A percentile compares a stretch with the other conserved stretches of the same genome.
These are phyloP conservation scores for Choristoneura rosaceana DNA, from an alignment of 2,888 invertebrate genomes.

Conservation along the genomic window DNA sequence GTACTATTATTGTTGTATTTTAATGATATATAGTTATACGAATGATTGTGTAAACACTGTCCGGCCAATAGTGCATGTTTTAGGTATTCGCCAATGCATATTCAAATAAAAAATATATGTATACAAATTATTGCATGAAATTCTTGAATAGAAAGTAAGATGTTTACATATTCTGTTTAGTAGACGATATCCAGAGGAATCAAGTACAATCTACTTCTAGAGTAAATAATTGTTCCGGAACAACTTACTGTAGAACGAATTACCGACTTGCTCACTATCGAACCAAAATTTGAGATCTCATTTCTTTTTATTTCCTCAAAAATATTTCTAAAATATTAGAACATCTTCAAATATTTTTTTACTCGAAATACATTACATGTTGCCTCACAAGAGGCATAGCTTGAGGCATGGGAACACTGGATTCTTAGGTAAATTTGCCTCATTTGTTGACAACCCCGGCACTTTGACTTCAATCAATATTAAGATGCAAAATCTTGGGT, in stretches of 20 bases:
- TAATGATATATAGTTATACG: constrained; percentile 71
- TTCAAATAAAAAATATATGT: constrained; percentile 64
- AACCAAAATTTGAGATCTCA: constrained; percentile 83
- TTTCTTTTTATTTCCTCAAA: constrained; percentile 56
- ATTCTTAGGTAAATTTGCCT: neutral
- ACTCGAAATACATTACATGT: constrained; percentile 9
- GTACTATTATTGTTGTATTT: constrained; percentile 81
- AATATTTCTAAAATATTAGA: too few relatives aligned
- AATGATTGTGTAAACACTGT: constrained; percentile 73
- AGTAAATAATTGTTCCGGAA: constrained; percentile 62
- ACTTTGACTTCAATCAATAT: constrained; percentile 6
- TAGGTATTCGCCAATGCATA: constrained; percentile 74
- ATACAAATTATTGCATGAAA: constrained; percentile 67
- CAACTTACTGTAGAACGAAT: constrained; percentile 74
- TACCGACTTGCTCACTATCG: constrained; percentile 77
- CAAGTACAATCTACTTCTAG: constrained; percentile 77
- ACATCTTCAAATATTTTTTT: constrained; percentile 28
- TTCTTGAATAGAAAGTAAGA: constrained; percentile 64
- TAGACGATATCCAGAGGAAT: constrained; percentile 63
- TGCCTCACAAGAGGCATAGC: neutral
- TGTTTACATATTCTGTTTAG: constrained; percentile 58
- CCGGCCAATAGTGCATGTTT: constrained; percentile 80
- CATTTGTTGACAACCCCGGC: neutral
- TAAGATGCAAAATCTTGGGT: neutral
- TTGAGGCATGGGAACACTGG: neutral